These are phyloP conservation scores for Petrocephalus sullivani DNA, from an alignment of 2,797 vertebrate genomes.

Conservation along the genomic window DNA sequence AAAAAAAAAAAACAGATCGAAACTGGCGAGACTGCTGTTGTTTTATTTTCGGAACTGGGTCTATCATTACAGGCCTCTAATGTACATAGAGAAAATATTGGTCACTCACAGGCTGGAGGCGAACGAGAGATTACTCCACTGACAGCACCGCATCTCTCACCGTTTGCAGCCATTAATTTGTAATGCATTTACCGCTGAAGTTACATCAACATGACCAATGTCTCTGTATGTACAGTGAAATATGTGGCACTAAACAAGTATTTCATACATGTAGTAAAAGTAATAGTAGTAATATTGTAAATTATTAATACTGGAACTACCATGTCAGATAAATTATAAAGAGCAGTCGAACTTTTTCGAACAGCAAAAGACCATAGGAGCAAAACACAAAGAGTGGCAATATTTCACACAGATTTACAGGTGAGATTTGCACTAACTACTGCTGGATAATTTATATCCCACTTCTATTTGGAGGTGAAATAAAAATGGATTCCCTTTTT, in stretches of 20 bases:
- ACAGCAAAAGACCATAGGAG: background rate
- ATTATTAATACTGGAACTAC: constrained; percentile 6
- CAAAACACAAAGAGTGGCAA: background rate
- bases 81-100: constrained; percentile 11
- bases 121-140: constrained; percentile 5
- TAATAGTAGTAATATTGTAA: constrained; percentile 11
- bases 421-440: constrained; percentile 32
- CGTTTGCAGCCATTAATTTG: constrained; percentile 8
- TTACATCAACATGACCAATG: constrained; percentile 14
- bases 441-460: constrained; percentile 56
- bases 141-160: background rate
- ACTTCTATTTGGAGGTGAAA: constrained; percentile 56
- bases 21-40: background rate
- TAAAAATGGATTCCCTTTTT: constrained; percentile 61
- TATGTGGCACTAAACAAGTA: constrained; percentile 13
- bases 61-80: background rate
- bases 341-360: background rate
- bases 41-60: constrained; percentile 10
- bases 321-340: constrained; percentile 2
- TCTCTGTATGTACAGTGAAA: constrained; percentile 2
- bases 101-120: background rate
- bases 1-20: background rate
- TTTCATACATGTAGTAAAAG: constrained; percentile 3
- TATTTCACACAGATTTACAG: constrained; percentile 20
- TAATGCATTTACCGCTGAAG: constrained; percentile 8